Evolutionary conservation across 2,797 vertebrate genomes (phyloP).

Genomic region (Catharus ustulatus): DNA sequence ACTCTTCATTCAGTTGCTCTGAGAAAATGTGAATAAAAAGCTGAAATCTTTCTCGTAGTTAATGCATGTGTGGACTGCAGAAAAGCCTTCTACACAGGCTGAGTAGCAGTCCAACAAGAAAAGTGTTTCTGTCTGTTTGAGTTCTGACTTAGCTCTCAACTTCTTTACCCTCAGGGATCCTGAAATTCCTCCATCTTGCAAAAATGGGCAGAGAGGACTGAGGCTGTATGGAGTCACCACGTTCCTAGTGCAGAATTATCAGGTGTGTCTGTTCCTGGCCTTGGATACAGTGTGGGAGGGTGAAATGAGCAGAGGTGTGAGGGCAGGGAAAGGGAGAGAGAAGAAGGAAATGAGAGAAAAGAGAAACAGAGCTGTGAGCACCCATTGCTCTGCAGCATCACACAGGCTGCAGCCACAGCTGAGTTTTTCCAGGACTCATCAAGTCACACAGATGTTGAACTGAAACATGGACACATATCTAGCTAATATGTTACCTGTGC

Average conservation of each 20-base stretch:
- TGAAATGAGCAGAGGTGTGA: not conserved
- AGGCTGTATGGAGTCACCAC: accelerated
- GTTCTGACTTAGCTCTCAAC: not conserved
- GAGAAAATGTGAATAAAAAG: not conserved
- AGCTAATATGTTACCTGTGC: not conserved
- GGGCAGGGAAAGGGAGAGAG: not conserved
- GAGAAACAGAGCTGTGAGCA: not conserved
- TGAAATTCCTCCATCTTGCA: not conserved
- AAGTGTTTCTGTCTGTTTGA: not conserved
- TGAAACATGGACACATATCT: accelerated
- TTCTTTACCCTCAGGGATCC: not conserved
- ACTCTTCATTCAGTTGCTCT: not conserved
- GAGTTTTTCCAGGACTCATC: not conserved
- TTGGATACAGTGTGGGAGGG: not conserved
- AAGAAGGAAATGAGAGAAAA: not conserved
- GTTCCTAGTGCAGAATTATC: not conserved
- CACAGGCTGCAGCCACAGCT: accelerated
- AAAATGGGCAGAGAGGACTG: not conserved
- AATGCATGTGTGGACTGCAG: not conserved
- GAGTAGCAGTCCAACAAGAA: not conserved
- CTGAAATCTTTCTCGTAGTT: not conserved
- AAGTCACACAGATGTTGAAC: not conserved
- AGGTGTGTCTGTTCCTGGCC: not conserved
- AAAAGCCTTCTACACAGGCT: not conserved
- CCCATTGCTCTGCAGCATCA: not conserved